These are phyloP conservation scores for Polietes domitor DNA, from an alignment of 2,888 invertebrate genomes.

Conservation along the genomic window DNA sequence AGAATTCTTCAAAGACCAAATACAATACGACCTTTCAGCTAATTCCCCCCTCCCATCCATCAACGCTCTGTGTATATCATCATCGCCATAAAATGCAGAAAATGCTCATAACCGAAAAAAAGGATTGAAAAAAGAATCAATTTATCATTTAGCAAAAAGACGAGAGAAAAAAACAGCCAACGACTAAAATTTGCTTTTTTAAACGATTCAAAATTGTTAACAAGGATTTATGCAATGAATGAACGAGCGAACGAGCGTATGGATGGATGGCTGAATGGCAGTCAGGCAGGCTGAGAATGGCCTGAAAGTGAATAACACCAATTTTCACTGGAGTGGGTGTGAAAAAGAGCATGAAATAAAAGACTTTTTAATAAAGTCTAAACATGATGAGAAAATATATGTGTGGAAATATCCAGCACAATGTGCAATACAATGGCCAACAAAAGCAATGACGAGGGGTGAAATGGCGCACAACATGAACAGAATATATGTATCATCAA, in stretches of 20 bases:
- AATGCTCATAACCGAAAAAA: not conserved
- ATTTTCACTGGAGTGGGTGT: conserved; percentile 8
- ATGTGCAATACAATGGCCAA: conserved; percentile 3
- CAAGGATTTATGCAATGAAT: conserved; percentile 44
- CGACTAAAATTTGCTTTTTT: conserved; percentile 40
- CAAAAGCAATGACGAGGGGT: not conserved
- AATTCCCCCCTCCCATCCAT: not conserved
- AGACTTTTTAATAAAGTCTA: conserved; percentile 38
- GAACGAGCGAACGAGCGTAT: not conserved
- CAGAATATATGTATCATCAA: conserved; percentile 6
- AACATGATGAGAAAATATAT: conserved; percentile 8
- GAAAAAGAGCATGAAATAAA: not conserved
- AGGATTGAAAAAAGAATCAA: conserved; percentile 29
- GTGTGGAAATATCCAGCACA: not conserved
- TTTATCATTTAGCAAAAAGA: conserved; percentile 43
- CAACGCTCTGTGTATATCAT: conserved; percentile 19
- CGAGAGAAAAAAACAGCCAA: not conserved
- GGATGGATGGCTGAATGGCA: conserved; percentile 20
- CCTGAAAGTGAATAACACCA: conserved; percentile 19
- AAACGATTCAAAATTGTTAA: conserved; percentile 56
- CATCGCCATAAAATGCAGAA: not conserved
- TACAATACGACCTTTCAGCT: no score
- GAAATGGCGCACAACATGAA: not conserved
- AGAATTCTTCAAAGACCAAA: no score
- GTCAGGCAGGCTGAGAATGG: not conserved